Evolutionary conservation across 2,888 invertebrate species (phyloP).

Genomic region (Sisyra nigra): DNA sequence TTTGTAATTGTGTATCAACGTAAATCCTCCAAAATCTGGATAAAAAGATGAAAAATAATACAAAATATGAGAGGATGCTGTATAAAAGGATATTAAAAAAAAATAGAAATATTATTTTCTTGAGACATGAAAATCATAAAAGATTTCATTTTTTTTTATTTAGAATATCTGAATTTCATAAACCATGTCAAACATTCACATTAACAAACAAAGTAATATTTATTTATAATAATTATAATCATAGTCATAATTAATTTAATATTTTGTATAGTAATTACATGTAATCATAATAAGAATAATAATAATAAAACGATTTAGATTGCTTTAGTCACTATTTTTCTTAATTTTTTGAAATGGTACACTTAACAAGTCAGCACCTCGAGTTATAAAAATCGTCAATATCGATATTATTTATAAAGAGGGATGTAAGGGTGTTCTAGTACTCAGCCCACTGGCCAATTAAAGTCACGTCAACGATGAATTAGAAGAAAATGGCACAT

Average conservation of each 20-base stretch:
- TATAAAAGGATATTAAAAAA: no score
- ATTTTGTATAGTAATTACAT: slow-evolving; percentile 5
- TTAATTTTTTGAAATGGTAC: not conserved
- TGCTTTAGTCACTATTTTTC: slow-evolving; percentile 7
- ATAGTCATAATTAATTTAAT: slow-evolving; percentile 4
- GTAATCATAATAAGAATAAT: not conserved
- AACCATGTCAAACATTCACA: slow-evolving; percentile 9
- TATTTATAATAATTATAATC: slow-evolving; percentile 7
- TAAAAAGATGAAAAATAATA: no score
- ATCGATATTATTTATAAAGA: not conserved
- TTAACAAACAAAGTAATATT: slow-evolving; percentile 8
- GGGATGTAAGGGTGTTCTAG: not conserved
- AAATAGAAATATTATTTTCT: no score
- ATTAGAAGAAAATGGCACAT: no score
- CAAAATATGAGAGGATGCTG: no score
- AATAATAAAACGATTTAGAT: slow-evolving; percentile 6
- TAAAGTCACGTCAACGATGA: no score
- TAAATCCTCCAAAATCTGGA: no score
- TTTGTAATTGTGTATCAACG: no score
- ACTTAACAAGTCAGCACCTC: not conserved
- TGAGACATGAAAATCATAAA: slow-evolving; percentile 8
- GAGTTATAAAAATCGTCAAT: no score
- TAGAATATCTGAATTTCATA: slow-evolving; percentile 9
- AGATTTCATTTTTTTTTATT: slow-evolving; percentile 8
- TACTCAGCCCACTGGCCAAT: no score